These are phyloP conservation scores for Lagopus leucura DNA, from an alignment of 2,113 vertebrate genomes.

Conservation along the genomic window DNA sequence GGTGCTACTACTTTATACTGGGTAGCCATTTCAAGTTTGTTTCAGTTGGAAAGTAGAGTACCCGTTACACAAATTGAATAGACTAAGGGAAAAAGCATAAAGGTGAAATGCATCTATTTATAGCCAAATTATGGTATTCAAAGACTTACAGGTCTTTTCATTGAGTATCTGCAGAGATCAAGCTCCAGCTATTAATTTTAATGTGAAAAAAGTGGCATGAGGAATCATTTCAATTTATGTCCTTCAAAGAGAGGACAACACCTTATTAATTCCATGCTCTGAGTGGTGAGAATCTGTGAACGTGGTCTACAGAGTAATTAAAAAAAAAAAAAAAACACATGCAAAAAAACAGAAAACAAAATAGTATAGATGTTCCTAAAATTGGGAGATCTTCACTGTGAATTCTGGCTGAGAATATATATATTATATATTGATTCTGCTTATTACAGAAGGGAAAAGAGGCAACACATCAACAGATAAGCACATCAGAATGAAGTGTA, in stretches of 20 bases:
- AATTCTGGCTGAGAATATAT: neutral
- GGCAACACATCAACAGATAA: neutral
- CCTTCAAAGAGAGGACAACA: neutral
- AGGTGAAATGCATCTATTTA: neutral
- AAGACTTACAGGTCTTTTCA: neutral
- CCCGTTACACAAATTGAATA: neutral
- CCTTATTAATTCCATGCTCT: neutral
- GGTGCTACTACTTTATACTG: neutral
- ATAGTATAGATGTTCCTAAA: neutral
- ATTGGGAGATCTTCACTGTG: neutral
- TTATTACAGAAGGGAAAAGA: neutral
- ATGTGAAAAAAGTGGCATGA: neutral
- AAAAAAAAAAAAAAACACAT: neutral
- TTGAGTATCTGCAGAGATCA: neutral
- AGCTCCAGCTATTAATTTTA: neutral
- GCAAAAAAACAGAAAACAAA: neutral
- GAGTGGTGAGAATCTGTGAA: neutral
- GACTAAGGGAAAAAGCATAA: neutral
- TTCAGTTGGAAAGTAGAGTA: neutral
- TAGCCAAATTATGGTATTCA: neutral
- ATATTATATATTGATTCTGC: neutral
- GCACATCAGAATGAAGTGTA: neutral
- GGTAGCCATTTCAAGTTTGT: neutral
- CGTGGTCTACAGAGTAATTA: neutral
- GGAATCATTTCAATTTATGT: neutral